Conservation (phyloP, 2,888 invertebrate genomes). For the Calliphora vomitoria region DNA sequence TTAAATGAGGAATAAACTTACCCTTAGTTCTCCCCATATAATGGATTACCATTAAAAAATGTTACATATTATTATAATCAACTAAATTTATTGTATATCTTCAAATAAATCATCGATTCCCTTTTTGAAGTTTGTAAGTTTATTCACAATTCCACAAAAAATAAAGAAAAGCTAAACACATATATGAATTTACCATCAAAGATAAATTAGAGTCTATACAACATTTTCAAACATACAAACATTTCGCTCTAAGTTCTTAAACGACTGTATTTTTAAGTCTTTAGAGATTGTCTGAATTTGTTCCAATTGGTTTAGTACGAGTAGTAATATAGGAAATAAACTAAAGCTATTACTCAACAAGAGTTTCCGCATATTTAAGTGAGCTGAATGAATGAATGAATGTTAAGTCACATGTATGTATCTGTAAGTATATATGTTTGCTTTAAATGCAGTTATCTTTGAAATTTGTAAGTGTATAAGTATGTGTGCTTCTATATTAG, state of each 20-base stretch:
- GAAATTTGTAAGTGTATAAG: not conserved
- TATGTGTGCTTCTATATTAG: not conserved
- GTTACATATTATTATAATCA: too few relatives aligned
- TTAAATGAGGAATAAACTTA: too few relatives aligned
- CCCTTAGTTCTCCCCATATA: too few relatives aligned
- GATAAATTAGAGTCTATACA: not conserved
- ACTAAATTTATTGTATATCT: not conserved
- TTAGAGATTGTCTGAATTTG: slow-evolving; percentile 31
- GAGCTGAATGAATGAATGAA: slow-evolving; percentile 43
- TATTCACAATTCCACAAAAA: too few relatives aligned
- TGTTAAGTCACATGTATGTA: not conserved
- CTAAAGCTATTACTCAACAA: slow-evolving; percentile 67
- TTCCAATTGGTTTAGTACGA: slow-evolving; percentile 54
- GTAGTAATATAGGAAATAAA: slow-evolving; percentile 64
- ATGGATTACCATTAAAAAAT: too few relatives aligned
- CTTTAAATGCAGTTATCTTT: slow-evolving; percentile 25
- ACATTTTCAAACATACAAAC: not conserved
- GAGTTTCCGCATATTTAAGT: slow-evolving; percentile 65
- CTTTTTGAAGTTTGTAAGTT: too few relatives aligned
- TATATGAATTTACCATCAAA: not conserved
- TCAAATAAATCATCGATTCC: slow-evolving; percentile 2
- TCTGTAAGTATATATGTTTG: not conserved
- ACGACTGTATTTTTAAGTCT: slow-evolving; percentile 6
- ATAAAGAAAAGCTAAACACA: too few relatives aligned
- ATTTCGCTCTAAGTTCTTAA: not conserved